Evolutionary conservation across 2,888 invertebrate species (phyloP), one percentile per base, ranked within the genome.

Genomic region (Sepioteuthis lessoniana): DNA sequence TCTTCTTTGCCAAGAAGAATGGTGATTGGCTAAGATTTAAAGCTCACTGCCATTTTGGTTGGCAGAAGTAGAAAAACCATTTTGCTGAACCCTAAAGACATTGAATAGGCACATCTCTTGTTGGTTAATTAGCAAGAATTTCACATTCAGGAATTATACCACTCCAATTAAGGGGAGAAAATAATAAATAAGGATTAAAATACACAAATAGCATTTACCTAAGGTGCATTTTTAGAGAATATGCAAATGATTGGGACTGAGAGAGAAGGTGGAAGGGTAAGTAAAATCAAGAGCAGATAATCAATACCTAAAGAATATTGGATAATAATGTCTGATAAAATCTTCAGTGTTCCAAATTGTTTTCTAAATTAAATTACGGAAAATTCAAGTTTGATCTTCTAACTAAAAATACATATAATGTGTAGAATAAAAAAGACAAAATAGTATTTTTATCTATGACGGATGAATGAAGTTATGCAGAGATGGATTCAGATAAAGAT

Each of bases 81-180:
- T 76, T n/a, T 16, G 10, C 76, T n/a, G n/a, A 76, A 76, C 76
- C 76, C 76, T 76, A 76, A 76, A 76, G 76, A 76, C 76, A 76
- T 76, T 35, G n/a, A 76, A 76, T 35, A 76, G 8, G 76, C 76
- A 76, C 76, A 76, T n/a, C n/a, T 76, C 76, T n/a, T 16, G n/a
- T 76, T 76, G 13, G 76, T 76, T 76, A 76, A 76, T 76, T 76
- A 76, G 76, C n/a, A 19, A 35, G 76, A 35, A 76, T n/a, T 76
- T 76, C n/a, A 76, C 76, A 76, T 76, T 76, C n/a, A 76, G n/a
- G n/a, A 76, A 76, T 76, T 76, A 76, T 76, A 76, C n/a, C 76
- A n/a, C n/a, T 76, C 76, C n/a, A 76, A 76, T 76, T 76, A 76
- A 76, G 60, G 31, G 31, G n/a, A 76, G n/a, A 76, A 76, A 76